phyloP scores from a whole-genome alignment of 2,888 invertebrate genomes.

The Pheosia gnoma region DNA sequence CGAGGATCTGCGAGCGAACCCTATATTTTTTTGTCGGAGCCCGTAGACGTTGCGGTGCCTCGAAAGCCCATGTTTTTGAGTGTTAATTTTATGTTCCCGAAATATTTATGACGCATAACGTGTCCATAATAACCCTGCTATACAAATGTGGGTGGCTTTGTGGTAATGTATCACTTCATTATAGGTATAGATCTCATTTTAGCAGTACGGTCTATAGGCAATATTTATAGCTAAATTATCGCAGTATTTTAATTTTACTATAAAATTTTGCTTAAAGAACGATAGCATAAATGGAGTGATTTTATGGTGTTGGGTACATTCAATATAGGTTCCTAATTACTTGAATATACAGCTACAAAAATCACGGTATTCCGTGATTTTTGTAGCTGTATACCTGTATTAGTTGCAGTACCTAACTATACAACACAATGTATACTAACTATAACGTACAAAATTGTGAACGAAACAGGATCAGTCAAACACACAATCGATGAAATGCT shows the following conservation, averaged over 20 bases:
- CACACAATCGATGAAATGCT: slow-evolving; percentile 65
- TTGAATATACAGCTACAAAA: no score
- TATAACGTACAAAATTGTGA: slow-evolving; percentile 25
- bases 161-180: slow-evolving; percentile 79
- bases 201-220: slow-evolving; percentile 29
- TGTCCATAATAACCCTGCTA: slow-evolving; percentile 76
- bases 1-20: slow-evolving; percentile 77
- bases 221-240: background rate
- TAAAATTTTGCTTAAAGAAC: slow-evolving; percentile 14
- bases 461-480: slow-evolving; percentile 69
- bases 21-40: slow-evolving; percentile 72
- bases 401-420: background rate
- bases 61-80: slow-evolving; percentile 80
- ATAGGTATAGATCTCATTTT: slow-evolving; percentile 48
- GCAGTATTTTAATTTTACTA: background rate
- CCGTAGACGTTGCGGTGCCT: slow-evolving; percentile 82
- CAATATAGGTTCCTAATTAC: background rate
- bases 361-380: no score
- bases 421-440: background rate
- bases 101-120: slow-evolving; percentile 84
- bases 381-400: no score
- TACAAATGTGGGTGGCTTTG: slow-evolving; percentile 82
- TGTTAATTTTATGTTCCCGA: slow-evolving; percentile 84
- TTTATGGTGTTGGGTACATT: background rate
- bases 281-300: no score